Conservation (phyloP, 2,113 vertebrate species). For the Pycnonotus jocosus region DNA sequence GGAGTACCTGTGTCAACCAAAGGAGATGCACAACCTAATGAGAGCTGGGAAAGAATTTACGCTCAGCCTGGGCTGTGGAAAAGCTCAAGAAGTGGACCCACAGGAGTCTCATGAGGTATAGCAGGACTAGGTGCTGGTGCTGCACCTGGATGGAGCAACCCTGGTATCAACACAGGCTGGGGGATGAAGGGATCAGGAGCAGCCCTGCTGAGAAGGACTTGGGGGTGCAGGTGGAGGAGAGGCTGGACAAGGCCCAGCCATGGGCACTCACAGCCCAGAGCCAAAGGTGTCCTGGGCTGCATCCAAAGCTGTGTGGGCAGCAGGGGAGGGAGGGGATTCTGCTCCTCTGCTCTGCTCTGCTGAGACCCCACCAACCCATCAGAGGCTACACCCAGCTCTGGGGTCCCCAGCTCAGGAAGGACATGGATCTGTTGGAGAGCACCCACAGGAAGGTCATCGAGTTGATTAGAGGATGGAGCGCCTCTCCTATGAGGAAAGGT, state of each 20-base stretch:
- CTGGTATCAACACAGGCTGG: background rate
- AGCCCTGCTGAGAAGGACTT: background rate
- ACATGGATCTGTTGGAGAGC: background rate
- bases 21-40: background rate
- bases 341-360: background rate
- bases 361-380: background rate
- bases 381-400: no score
- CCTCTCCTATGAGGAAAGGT: background rate
- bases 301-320: background rate
- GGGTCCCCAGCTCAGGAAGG: background rate
- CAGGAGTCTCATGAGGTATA: background rate
- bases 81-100: rapidly evolving
- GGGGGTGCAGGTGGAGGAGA: background rate
- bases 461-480: no score
- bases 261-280: background rate
- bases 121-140: rapidly evolving
- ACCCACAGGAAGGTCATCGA: background rate
- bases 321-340: background rate
- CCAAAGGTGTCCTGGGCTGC: background rate
- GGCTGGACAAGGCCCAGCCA: background rate
- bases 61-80: background rate
- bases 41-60: background rate
- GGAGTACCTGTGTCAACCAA: background rate
- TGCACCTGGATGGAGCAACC: background rate
- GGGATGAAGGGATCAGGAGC: background rate